Evolutionary conservation across 2,113 vertebrate genomes (phyloP).

Genomic region (Puffinus mauretanicus): DNA sequence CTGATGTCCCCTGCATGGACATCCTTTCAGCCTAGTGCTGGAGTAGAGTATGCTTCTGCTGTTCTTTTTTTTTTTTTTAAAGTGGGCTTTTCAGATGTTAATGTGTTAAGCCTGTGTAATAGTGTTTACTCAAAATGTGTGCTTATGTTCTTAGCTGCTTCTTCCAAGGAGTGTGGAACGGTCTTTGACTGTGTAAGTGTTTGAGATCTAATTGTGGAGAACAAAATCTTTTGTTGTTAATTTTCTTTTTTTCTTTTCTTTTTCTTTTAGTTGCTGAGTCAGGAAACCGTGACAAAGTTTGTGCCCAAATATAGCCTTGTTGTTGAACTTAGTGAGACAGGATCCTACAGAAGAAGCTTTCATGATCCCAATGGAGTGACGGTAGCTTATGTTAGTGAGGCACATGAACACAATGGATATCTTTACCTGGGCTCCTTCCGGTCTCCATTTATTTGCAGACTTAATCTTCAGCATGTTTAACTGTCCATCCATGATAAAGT

Average conservation of each 20-base stretch:
- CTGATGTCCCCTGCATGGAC: background rate
- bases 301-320: constrained; percentile 90
- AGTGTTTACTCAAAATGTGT: background rate
- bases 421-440: constrained; percentile 94
- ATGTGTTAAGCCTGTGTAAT: background rate
- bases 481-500: background rate
- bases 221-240: background rate
- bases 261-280: constrained; percentile 85
- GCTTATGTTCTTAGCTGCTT: background rate
- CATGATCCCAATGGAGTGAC: constrained; percentile 88
- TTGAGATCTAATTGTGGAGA: background rate
- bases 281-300: constrained; percentile 85
- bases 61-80: background rate
- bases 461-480: constrained; percentile 81
- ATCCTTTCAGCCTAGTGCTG: background rate
- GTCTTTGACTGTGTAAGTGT: background rate
- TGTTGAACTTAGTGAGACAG: constrained; percentile 87
- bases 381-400: constrained; percentile 85
- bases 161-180: background rate
- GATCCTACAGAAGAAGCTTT: constrained; percentile 87
- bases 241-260: background rate
- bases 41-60: background rate
- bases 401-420: constrained; percentile 83
- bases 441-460: constrained; percentile 85
- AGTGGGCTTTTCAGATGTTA: background rate